Evolutionary conservation across 1,140 invertebrate species (phyloP), one percentile per base, ranked within the genome.

Genomic region (Dendrolimus punctatus): DNA sequence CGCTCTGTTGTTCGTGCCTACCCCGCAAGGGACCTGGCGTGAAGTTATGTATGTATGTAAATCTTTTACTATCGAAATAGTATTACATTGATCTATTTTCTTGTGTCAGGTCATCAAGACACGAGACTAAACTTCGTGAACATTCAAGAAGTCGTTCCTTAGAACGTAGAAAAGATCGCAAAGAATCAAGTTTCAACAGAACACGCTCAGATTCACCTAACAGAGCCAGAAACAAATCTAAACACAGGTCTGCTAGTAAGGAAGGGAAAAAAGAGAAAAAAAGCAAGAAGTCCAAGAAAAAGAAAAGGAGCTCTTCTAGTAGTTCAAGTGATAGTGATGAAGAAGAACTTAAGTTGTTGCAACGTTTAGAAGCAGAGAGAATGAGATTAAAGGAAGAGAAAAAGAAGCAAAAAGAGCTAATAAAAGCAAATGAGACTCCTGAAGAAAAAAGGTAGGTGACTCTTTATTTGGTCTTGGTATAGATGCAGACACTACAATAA

Each of bases 381-480:
- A 58, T 91, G 7, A 88, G 90, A 51, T 85, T 91, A 51, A 76
- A 90, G 8, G 90, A 93, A 52, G 92, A 95, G 49, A 90, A 88
- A 40, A 91, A 90, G 57, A 90, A 90, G 6, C 88, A 93, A 62
- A 99, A 98, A 69, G 95, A 97, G 64, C 55, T 93, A 40, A 75
- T 94, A 64, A 99, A 99, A 88, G 92, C 94, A 0, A 92, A 92
- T 45, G 98, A 99, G 90, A 99, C 98, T 2, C 95, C 97, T 2
- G 97, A 99, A 81, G 96, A 99, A 73, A 99, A 99, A 76, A 86
- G 85, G 85, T 87, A 63, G n/a, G 9, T 63, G 39, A 10, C n/a
- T n/a, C 43, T 8, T 9, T 45, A 10, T 45, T 9, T 45, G 8
- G 6, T 45, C 23, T 45, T 9, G 23, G 43, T 44, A 44, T 44